Conservation (phyloP, 92 coral and sea anemone species). For the Parazoanthus swiftii region DNA sequence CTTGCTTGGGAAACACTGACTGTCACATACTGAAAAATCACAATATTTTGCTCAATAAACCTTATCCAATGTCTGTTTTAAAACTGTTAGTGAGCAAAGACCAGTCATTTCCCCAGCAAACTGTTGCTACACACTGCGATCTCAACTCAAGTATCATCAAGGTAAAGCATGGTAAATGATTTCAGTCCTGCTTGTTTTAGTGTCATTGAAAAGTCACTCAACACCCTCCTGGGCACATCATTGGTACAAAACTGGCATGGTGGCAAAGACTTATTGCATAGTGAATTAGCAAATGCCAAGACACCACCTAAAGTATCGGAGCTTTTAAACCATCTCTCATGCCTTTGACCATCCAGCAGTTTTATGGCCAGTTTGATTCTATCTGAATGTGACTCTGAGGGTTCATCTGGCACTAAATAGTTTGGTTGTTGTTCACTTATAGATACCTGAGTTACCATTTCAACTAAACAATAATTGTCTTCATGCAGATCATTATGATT, state of each 20-base stretch:
- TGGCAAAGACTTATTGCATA: constrained; percentile 43
- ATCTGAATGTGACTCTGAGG: constrained; percentile 60
- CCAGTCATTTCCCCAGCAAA: too few relatives aligned
- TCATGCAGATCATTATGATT: neutral
- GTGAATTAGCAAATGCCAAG: constrained; percentile 65
- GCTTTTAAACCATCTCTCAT: constrained; percentile 76
- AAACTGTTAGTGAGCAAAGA: too few relatives aligned
- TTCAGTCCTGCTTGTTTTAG: constrained; percentile 63
- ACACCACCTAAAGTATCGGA: constrained; percentile 69
- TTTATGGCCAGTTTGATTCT: constrained; percentile 82
- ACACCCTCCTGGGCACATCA: constrained; percentile 80
- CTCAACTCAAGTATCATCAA: constrained; percentile 58
- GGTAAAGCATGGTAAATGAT: constrained; percentile 85
- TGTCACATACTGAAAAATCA: too few relatives aligned
- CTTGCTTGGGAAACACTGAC: too few relatives aligned
- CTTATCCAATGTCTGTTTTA: too few relatives aligned
- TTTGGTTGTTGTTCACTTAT: neutral
- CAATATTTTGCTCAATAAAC: too few relatives aligned
- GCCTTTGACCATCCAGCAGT: constrained; percentile 86
- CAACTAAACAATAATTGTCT: neutral
- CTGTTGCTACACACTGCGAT: too few relatives aligned
- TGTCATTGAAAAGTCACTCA: constrained; percentile 64
- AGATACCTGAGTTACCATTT: constrained; percentile 30
- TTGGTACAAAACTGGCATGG: constrained; percentile 78
- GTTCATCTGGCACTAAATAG: constrained; percentile 57